Evolutionary conservation across 2,888 invertebrate genomes (phyloP), one percentile per base, ranked within the genome.

Genomic region (Gerris lacustris): DNA sequence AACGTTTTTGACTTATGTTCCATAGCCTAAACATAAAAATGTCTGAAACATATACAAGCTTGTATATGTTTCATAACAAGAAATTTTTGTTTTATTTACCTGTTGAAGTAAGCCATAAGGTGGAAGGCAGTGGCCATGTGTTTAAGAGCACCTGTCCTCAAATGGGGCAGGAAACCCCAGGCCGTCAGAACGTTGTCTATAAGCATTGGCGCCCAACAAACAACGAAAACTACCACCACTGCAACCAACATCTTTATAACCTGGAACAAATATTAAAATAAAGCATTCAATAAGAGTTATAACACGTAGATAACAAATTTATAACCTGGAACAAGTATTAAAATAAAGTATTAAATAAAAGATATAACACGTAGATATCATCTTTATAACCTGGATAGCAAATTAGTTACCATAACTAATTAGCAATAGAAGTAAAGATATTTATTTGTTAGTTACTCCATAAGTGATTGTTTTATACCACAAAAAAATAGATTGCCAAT

Each of bases 241-340:
- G 86, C 86, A 2, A 88, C 86, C 75, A 89, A 80, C 89, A 89
- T 89, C 79, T 86, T 87, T 75, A 89, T 86, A n/a, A 89, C 88
- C 86, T 89, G 81, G 67, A 80, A 80, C 76, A 62, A 62, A 62
- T n/a, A 62, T 15, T 2, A 31, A 31, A 1, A 31, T 31, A 31
- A 31, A 31, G 1, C 4, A 31, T 31, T 31, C 62, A 62, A n/a
- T n/a, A 62, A 62, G 15, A 62, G 15, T 2, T 62, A 62, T 4
- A n/a, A 4, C n/a, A 62, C 62, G n/a, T 62, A 62, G n/a, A 62
- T 62, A 62, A n/a, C 15, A 15, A 55, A 55, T 86, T 87, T 75
- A 89, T 86, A n/a, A 89, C 88, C 86, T 89, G 81, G 67, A 80
- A 80, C 76, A 62, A 62, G 5, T n/a, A 62, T 15, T 2, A 31